phyloP scores from a whole-genome alignment of 2,797 vertebrate genomes.

The Lutjanus campechanus region DNA sequence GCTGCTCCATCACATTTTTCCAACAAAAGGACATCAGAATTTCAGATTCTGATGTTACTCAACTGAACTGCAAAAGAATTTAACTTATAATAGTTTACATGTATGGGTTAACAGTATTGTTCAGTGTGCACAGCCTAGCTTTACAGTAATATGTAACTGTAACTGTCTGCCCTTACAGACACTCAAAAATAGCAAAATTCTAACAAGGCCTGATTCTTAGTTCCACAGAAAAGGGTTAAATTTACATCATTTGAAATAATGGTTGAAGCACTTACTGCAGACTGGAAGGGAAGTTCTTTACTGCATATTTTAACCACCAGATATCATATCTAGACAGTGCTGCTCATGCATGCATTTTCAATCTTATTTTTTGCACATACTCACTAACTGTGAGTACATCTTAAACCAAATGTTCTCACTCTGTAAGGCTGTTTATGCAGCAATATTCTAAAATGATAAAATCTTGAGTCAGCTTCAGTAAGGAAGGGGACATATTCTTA shows the following conservation, averaged over 20 bases:
- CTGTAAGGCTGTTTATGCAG: constrained; percentile 20
- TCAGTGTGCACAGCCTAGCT: neutral
- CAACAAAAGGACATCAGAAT: neutral
- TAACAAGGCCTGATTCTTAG: neutral
- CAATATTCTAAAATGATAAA: constrained; percentile 3
- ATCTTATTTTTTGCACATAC: neutral
- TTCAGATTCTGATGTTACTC: neutral
- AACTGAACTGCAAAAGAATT: neutral
- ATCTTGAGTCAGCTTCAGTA: constrained; percentile 5
- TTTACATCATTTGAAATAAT: constrained; percentile 3
- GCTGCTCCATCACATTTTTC: neutral
- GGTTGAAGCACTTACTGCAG: neutral
- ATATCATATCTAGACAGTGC: neutral
- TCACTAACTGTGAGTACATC: neutral
- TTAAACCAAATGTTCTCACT: neutral
- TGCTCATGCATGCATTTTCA: neutral
- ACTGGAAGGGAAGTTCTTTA: neutral
- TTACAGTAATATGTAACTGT: neutral
- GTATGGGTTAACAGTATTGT: neutral
- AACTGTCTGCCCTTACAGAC: neutral
- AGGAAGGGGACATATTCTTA: constrained; percentile 1
- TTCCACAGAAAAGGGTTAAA: neutral
- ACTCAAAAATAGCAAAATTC: constrained; percentile 6
- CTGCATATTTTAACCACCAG: neutral
- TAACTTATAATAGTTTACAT: constrained; percentile 3